Percentiles rank a stretch among this genome's conserved stretches.
phyloP scores from a whole-genome alignment of 2,113 vertebrate genomes.

The Heterocephalus glaber region DNA sequence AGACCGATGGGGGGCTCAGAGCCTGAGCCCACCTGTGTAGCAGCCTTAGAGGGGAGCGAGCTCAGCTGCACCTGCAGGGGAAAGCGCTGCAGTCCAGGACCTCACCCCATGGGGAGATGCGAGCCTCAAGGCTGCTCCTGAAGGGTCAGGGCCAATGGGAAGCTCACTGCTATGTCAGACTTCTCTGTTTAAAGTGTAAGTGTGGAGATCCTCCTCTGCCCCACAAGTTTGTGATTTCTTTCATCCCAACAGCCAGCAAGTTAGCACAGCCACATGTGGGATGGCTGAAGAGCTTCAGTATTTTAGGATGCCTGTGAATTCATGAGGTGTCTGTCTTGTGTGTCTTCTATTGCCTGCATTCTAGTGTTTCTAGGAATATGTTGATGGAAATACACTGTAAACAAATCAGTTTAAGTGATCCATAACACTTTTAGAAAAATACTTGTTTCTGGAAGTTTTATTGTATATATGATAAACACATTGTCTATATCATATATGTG shows the following conservation, averaged over 20 bases:
- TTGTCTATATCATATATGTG: background rate
- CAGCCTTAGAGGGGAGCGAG: background rate
- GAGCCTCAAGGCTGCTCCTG: background rate
- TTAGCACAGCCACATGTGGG: background rate
- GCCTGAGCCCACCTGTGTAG: background rate
- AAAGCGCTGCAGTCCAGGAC: background rate
- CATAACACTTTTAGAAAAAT: background rate
- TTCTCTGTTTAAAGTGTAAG: background rate
- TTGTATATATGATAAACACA: background rate
- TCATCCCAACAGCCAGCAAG: background rate
- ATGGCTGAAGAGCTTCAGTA: background rate
- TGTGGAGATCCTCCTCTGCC: background rate
- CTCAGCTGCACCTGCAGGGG: background rate
- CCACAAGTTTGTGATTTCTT: background rate
- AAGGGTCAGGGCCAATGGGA: background rate
- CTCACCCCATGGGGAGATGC: background rate
- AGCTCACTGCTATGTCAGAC: background rate
- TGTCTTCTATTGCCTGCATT: background rate
- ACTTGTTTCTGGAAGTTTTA: slow-evolving; percentile 3
- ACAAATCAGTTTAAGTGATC: background rate
- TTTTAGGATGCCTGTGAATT: slow-evolving; percentile 19
- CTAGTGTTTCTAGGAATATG: background rate
- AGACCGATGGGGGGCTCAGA: background rate
- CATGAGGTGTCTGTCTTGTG: background rate
- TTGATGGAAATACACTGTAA: background rate